Percentiles rank a stretch among this genome's conserved stretches.
Conservation (phyloP, 2,797 vertebrate species). For the Salmo trutta region DNA sequence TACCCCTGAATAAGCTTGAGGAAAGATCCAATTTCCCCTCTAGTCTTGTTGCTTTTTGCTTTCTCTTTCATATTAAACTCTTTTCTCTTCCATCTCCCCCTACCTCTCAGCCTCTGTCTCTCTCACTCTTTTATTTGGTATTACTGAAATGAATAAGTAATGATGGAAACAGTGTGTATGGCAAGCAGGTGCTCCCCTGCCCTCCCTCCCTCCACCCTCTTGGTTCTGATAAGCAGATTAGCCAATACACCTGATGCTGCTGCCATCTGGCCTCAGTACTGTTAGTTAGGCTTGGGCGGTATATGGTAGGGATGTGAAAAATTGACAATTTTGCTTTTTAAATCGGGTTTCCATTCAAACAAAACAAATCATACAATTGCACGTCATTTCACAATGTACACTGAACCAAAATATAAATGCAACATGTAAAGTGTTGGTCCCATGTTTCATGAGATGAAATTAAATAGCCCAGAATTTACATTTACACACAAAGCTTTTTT, state of each 20-base stretch:
- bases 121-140: constrained; percentile 1
- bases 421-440: too few species aligned
- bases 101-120: neutral
- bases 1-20: neutral
- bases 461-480: too few species aligned
- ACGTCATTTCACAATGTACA: too few species aligned
- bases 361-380: too few species aligned
- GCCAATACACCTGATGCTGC: constrained; percentile 69
- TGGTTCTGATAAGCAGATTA: constrained; percentile 60
- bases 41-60: neutral
- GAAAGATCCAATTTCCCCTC: neutral
- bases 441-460: too few species aligned
- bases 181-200: constrained; percentile 10
- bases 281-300: neutral
- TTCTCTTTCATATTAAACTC: neutral
- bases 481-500: too few species aligned
- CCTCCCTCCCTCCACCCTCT: constrained; percentile 11
- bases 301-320: neutral
- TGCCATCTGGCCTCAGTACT: constrained; percentile 63
- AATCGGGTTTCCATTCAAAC: too few species aligned
- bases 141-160: constrained; percentile 7
- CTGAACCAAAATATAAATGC: too few species aligned
- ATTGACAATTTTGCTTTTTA: too few species aligned
- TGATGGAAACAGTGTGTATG: constrained; percentile 16
- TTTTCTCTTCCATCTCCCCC: neutral